These are phyloP conservation scores for Protobothrops mucrosquamatus DNA, from an alignment of 2,113 vertebrate species.

Conservation along the genomic window DNA sequence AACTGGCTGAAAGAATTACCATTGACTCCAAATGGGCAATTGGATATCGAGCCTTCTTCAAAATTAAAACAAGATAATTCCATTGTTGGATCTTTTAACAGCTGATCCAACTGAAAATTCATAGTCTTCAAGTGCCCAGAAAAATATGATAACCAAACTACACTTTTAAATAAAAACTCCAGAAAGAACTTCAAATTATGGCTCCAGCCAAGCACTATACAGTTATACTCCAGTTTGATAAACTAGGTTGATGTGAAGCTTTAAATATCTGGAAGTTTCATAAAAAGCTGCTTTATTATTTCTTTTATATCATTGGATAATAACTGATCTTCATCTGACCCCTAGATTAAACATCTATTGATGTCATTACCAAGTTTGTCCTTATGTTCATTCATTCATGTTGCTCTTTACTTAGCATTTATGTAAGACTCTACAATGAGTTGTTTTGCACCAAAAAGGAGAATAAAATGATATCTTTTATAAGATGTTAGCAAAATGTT, in stretches of 20 bases:
- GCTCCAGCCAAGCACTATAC: background rate
- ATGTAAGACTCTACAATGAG: background rate
- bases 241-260: constrained; percentile 62
- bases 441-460: background rate
- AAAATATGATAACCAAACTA: fast-evolving
- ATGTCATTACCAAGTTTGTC: constrained; percentile 25
- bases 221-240: constrained; percentile 59
- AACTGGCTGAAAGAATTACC: constrained; percentile 56
- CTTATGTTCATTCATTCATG: background rate
- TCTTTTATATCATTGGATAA: background rate
- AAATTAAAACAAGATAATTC: constrained; percentile 69
- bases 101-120: background rate
- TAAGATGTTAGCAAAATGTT: background rate
- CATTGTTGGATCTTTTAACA: constrained; percentile 31
- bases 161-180: background rate
- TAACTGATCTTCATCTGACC: background rate
- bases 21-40: constrained; percentile 72
- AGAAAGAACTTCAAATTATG: background rate
- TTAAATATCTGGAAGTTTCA: constrained; percentile 61
- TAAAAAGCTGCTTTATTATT: constrained; percentile 40
- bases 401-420: constrained; percentile 1
- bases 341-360: constrained; percentile 15
- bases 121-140: background rate
- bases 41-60: constrained; percentile 55
- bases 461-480: constrained; percentile 3